phyloP scores from a whole-genome alignment of 2,797 vertebrate genomes.

The Pelochelys cantorii region DNA sequence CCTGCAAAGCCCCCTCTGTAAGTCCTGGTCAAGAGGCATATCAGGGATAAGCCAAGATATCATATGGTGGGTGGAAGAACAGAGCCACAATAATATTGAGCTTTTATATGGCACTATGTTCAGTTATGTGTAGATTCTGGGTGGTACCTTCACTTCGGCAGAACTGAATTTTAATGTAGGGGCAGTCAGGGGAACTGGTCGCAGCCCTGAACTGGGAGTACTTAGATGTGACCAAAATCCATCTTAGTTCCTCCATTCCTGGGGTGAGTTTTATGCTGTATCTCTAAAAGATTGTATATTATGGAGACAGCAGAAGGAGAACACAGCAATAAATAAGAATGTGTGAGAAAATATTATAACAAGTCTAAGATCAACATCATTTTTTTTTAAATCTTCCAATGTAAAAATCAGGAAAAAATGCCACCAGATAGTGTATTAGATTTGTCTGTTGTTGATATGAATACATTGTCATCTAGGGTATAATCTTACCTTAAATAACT shows the following conservation, averaged over 20 bases:
- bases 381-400: not conserved
- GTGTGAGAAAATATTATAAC: not conserved
- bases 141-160: fast-evolving
- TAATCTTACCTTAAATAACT: conserved; percentile 27
- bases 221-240: not conserved
- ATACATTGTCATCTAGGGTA: conserved; percentile 21
- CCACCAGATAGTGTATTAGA: not conserved
- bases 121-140: not conserved
- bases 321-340: not conserved
- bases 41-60: not conserved
- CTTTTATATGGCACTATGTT: not conserved
- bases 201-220: not conserved
- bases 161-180: not conserved
- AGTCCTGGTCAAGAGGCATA: not conserved
- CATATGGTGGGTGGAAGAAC: too few species aligned
- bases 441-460: conserved; percentile 46
- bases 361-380: not conserved
- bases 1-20: not conserved
- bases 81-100: not conserved
- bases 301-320: not conserved
- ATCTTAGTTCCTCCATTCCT: not conserved
- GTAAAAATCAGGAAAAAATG: not conserved
- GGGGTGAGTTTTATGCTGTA: not conserved
- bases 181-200: not conserved
- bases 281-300: not conserved